Conservation (phyloP, 2,888 invertebrate genomes). For the Phyllotreta striolata region DNA sequence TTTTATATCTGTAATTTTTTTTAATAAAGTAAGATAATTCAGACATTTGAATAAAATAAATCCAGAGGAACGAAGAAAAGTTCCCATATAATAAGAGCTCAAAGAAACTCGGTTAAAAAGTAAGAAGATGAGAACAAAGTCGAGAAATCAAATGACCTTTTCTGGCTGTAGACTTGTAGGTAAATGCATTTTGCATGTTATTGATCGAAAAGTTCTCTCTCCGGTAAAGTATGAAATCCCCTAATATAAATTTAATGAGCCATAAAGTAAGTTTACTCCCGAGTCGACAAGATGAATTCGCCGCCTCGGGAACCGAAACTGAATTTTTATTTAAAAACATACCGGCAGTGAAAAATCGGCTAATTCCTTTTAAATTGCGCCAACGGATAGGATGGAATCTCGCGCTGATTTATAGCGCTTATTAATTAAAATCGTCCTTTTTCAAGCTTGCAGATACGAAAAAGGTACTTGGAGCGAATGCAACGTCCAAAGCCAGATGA, state of each 20-base stretch:
- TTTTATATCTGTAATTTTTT: too few relatives aligned
- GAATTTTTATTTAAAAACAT: conserved; percentile 18
- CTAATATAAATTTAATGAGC: conserved; percentile 25
- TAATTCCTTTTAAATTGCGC: background rate
- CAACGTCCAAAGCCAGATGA: conserved; percentile 81
- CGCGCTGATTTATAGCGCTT: too few relatives aligned
- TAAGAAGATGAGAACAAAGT: background rate
- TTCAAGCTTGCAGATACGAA: conserved; percentile 84
- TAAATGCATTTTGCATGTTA: conserved; percentile 20
- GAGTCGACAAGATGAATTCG: conserved; percentile 14
- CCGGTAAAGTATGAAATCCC: conserved; percentile 22
- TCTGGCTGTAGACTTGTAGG: conserved; percentile 2
- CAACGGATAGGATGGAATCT: background rate
- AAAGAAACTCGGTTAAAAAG: too few relatives aligned
- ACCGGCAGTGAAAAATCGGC: too few relatives aligned
- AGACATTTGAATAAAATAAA: too few relatives aligned
- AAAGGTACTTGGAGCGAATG: conserved; percentile 89
- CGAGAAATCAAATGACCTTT: background rate
- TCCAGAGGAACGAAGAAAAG: too few relatives aligned
- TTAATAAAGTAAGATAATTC: too few relatives aligned
- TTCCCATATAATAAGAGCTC: too few relatives aligned
- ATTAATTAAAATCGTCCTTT: conserved; percentile 32
- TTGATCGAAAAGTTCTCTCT: conserved; percentile 19
- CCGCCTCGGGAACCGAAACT: conserved; percentile 1
- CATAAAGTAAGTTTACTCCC: conserved; percentile 21